Evolutionary conservation across 2,888 invertebrate species (phyloP), one percentile per base, ranked within the genome.

Genomic region (Lamproptera curius): DNA sequence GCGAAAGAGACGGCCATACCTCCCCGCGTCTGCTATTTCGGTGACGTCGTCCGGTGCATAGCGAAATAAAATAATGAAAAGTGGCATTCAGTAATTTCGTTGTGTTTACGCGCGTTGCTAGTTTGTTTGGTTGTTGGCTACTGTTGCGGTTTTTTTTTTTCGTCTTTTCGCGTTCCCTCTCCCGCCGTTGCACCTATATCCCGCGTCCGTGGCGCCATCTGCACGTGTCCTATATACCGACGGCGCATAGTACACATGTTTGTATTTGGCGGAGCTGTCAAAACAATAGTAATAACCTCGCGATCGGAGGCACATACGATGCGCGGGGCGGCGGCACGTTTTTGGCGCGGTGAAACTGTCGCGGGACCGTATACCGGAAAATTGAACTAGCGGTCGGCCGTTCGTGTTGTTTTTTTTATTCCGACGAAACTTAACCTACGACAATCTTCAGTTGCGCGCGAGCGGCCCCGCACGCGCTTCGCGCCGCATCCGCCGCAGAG

Each of bases 31-130:
- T 70, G 76, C 76, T 75, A 73, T 76, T 77, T 76, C 67, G 68
- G 79, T 83, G 84, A 84, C 84, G 84, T 79, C 74, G 76, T 61
- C 65, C 80, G 76, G 78, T 85, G 48, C 83, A 84, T 84, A 82
- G 81, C 76, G 79, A 83, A 84, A 84, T 82, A 79, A 82, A 69
- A 71, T 83, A 82, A 86, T 87, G 85, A 85, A 86, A 87, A 85
- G 83, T 85, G 82, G 77, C 79, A 79, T 80, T 83, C 77, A 84
- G 85, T 86, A 82, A 85, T 78, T 85, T 85, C 76, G 82, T 77
- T 75, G 86, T 85, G 85, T 86, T 87, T 86, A 86, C 84, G 82
- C 84, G 85, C 74, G 83, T 81, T 78, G 82, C 82, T 83, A 79
- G 85, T 81, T 82, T 78, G 74, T 80, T 80, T 74, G 61, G 86